These are phyloP conservation scores for Geodia barretti DNA, from an alignment of 37 sponge, comb jelly and placozoan species.

Conservation along the genomic window DNA sequence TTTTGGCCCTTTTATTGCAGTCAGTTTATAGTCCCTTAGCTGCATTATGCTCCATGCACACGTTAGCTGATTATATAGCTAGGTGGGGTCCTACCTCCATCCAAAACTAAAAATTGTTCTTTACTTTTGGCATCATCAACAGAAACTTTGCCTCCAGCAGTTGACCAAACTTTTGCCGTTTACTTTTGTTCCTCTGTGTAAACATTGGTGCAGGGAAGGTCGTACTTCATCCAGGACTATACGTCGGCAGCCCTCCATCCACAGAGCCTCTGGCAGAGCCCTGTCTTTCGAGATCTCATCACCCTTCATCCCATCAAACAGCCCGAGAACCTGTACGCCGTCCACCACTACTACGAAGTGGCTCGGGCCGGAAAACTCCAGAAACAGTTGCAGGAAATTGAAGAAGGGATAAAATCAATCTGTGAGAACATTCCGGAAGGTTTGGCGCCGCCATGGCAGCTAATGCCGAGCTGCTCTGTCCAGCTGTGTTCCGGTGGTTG, in stretches of 20 bases:
- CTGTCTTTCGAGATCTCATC: background rate
- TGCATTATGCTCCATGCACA: no score
- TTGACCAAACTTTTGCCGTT: background rate
- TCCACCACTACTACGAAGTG: background rate
- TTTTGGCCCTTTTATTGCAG: no score
- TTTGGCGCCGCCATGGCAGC: background rate
- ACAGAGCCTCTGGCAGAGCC: background rate
- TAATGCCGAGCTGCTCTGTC: background rate
- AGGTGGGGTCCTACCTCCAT: no score
- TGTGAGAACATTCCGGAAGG: background rate
- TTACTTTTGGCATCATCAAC: no score
- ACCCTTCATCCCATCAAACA: background rate
- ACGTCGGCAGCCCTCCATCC: background rate
- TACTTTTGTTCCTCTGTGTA: background rate
- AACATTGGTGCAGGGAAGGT: no score
- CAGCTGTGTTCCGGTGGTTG: background rate
- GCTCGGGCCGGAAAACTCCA: conserved; percentile 9
- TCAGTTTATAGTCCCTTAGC: no score
- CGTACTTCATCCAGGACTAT: background rate
- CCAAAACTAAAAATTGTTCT: no score
- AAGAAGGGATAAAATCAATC: background rate
- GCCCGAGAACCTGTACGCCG: background rate
- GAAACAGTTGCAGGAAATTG: background rate
- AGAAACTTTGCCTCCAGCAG: no score
- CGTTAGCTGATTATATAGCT: no score